These are phyloP conservation scores for Ichneumon xanthorius DNA, from an alignment of 2,888 invertebrate genomes.

Conservation along the genomic window DNA sequence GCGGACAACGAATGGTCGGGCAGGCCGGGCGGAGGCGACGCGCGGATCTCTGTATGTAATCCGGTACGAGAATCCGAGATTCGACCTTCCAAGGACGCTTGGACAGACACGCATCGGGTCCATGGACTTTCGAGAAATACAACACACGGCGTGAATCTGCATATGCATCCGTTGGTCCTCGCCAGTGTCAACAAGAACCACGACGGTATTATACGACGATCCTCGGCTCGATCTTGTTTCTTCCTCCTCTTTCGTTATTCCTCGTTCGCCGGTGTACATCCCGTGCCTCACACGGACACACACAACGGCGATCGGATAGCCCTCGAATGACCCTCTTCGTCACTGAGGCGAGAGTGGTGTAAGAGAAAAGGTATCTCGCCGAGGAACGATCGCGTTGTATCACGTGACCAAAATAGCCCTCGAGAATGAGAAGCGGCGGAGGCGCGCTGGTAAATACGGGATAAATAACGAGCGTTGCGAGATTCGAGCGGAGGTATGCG, in stretches of 20 bases:
- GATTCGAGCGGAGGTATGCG: conserved; percentile 12
- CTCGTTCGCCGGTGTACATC: not conserved
- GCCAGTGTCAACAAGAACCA: not conserved
- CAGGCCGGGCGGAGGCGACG: conserved; percentile 64
- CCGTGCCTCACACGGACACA: not conserved
- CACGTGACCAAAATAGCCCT: conserved; percentile 77
- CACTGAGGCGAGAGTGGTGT: conserved; percentile 21
- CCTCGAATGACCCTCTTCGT: conserved; percentile 1
- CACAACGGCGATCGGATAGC: not conserved
- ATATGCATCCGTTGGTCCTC: conserved; percentile 33
- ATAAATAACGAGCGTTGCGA: conserved; percentile 45
- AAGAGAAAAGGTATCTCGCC: conserved; percentile 37
- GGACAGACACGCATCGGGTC: conserved; percentile 34
- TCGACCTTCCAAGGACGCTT: conserved; percentile 78
- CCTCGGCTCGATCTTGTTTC: not conserved
- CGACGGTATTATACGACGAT: not conserved
- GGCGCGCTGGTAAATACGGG: not conserved
- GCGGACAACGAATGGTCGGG: conserved; percentile 9
- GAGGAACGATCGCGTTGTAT: conserved; percentile 75
- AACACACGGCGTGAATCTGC: conserved; percentile 23
- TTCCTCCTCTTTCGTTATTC: conserved; percentile 12
- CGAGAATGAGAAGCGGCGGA: conserved; percentile 31
- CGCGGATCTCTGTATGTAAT: conserved; percentile 75
- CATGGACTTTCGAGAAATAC: conserved; percentile 8
- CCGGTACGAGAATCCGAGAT: conserved; percentile 68